Evolutionary conservation across 2,888 invertebrate genomes (phyloP).

Genomic region (Rotaria macrura): DNA sequence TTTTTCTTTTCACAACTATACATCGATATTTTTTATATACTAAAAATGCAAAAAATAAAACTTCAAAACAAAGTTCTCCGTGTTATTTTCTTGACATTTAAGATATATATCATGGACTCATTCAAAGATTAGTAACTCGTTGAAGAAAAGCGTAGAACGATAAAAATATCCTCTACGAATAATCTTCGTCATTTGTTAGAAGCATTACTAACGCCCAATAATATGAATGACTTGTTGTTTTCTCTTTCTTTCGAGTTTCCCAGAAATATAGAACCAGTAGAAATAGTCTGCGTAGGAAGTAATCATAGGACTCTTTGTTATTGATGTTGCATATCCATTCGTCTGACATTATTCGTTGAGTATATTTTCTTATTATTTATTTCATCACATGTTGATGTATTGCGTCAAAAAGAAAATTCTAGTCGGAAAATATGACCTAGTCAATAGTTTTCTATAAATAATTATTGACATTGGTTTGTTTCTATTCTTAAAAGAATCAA

Average conservation of each 20-base stretch:
- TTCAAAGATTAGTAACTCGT: too few relatives aligned
- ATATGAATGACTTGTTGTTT: neutral
- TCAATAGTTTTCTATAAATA: too few relatives aligned
- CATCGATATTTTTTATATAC: neutral
- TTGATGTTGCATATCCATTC: neutral
- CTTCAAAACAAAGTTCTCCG: neutral
- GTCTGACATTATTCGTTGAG: neutral
- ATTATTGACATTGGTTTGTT: too few relatives aligned
- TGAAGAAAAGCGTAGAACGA: too few relatives aligned
- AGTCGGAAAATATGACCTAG: too few relatives aligned
- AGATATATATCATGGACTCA: neutral
- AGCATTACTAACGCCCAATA: neutral
- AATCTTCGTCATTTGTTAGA: neutral
- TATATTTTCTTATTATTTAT: too few relatives aligned
- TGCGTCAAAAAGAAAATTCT: too few relatives aligned
- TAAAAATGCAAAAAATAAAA: neutral
- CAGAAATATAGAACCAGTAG: neutral
- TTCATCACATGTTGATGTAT: too few relatives aligned
- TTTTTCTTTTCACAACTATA: neutral
- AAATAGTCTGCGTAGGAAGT: neutral
- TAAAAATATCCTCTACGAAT: too few relatives aligned
- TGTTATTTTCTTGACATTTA: neutral
- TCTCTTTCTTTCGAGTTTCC: neutral
- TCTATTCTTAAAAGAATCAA: too few relatives aligned
- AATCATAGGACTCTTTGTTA: neutral